These are phyloP conservation scores for Pheucticus melanocephalus DNA, from an alignment of 2,113 vertebrate species.

Conservation along the genomic window DNA sequence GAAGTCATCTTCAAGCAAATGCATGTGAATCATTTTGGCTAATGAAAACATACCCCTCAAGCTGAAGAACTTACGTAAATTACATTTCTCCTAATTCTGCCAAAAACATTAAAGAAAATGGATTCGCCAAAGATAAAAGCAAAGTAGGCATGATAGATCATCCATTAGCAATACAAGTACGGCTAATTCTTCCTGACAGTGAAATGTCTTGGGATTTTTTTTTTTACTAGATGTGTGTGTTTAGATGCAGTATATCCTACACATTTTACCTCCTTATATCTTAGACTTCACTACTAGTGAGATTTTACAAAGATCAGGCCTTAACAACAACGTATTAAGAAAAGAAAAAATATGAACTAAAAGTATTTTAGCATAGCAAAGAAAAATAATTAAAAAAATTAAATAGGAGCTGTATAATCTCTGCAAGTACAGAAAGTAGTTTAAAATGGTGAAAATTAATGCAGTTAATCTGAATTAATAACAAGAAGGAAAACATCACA, in stretches of 20 bases:
- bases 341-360: not conserved
- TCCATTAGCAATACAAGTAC: not conserved
- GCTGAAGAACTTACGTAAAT: not conserved
- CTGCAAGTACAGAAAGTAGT: not conserved
- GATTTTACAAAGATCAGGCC: not conserved
- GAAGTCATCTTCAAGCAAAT: not conserved
- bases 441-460: not conserved
- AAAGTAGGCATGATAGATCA: not conserved
- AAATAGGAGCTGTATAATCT: not conserved
- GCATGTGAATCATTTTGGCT: not conserved
- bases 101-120: slow-evolving; percentile 40
- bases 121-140: slow-evolving; percentile 1
- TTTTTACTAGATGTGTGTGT: not conserved
- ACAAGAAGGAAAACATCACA: not conserved
- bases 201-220: not conserved
- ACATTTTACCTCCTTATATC: not conserved
- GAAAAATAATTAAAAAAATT: not conserved
- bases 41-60: not conserved
- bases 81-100: slow-evolving; percentile 9
- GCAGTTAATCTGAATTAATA: not conserved
- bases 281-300: not conserved
- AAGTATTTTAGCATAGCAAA: not conserved
- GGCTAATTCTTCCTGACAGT: slow-evolving; percentile 13
- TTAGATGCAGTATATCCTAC: not conserved
- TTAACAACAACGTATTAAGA: not conserved